A percentile compares a stretch with the other conserved stretches of the same genome.
These are phyloP conservation scores for Nixonia krombeini DNA, from an alignment of 1,140 invertebrate genomes.

Conservation along the genomic window DNA sequence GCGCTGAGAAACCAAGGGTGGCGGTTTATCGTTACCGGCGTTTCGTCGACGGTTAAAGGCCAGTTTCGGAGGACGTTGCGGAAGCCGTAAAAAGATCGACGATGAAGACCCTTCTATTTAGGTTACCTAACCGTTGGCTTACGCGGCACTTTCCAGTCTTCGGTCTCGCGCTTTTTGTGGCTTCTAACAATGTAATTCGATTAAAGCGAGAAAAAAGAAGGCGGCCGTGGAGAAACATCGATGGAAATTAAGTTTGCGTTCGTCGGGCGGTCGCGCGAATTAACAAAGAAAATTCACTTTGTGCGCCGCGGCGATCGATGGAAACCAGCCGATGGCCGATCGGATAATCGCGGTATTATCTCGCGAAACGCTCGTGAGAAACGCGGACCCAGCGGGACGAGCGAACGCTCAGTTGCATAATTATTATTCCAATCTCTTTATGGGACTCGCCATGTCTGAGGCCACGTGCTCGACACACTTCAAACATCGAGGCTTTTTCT, in stretches of 20 bases:
- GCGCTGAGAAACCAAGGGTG: no score
- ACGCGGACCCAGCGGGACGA: conserved; percentile 22
- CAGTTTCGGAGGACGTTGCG: no score
- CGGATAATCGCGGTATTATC: no score
- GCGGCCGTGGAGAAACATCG: not conserved
- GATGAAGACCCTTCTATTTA: conserved; percentile 38
- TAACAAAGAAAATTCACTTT: no score
- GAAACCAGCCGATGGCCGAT: no score
- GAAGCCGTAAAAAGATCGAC: conserved; percentile 27
- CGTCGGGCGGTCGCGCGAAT: no score
- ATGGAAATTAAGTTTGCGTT: conserved; percentile 5
- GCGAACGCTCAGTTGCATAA: conserved; percentile 34
- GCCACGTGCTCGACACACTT: conserved; percentile 45
- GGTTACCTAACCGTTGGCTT: conserved; percentile 44
- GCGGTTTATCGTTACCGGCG: no score
- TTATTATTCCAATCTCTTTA: conserved; percentile 41
- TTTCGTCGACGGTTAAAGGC: no score
- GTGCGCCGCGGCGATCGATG: conserved; percentile 9
- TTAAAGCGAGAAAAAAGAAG: conserved; percentile 24
- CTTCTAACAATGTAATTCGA: conserved; percentile 40
- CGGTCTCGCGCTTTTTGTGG: conserved; percentile 30
- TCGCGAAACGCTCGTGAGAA: conserved; percentile 16
- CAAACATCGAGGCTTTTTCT: conserved; percentile 44
- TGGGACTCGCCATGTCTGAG: conserved; percentile 36
- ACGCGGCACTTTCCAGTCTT: conserved; percentile 26